Percentiles rank a stretch among this genome's conserved stretches.
Evolutionary conservation across 2,888 invertebrate species (phyloP).

Genomic region (Netelia inedita): DNA sequence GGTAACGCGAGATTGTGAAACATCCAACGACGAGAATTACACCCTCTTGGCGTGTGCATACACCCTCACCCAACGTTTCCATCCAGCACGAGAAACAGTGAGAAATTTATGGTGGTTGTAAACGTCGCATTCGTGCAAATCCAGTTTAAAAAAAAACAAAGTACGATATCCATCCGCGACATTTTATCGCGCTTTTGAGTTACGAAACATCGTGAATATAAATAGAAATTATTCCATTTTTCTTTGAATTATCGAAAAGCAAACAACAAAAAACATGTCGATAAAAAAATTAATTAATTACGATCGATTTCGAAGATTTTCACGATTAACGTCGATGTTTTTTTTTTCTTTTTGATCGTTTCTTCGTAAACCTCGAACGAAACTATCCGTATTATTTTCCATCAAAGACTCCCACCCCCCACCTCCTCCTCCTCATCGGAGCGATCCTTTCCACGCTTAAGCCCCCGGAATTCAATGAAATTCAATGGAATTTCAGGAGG

Average conservation of each 20-base stretch:
- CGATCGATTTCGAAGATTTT: no score
- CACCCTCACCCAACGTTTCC: no score
- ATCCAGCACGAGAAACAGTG: not conserved
- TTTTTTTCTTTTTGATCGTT: no score
- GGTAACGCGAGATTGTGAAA: slow-evolving; percentile 14
- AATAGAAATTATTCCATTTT: no score
- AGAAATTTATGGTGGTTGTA: slow-evolving; percentile 37
- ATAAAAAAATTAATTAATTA: no score
- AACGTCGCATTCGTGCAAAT: not conserved
- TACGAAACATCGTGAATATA: no score
- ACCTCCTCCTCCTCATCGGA: not conserved
- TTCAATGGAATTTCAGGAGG: slow-evolving; percentile 48
- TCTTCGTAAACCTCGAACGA: not conserved
- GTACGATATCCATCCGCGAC: no score
- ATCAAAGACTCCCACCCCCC: slow-evolving; percentile 7
- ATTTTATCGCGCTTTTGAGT: no score
- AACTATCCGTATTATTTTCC: slow-evolving; percentile 15
- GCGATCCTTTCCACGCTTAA: slow-evolving; percentile 16
- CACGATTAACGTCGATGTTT: no score
- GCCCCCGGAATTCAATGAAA: slow-evolving; percentile 47
- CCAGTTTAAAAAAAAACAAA: no score
- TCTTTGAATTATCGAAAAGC: no score
- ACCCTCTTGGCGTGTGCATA: not conserved
- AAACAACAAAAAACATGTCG: no score
- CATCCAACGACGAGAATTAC: slow-evolving; percentile 13